Conservation (phyloP, 2,113 vertebrate species). For the Illadopsis cleaveri region DNA sequence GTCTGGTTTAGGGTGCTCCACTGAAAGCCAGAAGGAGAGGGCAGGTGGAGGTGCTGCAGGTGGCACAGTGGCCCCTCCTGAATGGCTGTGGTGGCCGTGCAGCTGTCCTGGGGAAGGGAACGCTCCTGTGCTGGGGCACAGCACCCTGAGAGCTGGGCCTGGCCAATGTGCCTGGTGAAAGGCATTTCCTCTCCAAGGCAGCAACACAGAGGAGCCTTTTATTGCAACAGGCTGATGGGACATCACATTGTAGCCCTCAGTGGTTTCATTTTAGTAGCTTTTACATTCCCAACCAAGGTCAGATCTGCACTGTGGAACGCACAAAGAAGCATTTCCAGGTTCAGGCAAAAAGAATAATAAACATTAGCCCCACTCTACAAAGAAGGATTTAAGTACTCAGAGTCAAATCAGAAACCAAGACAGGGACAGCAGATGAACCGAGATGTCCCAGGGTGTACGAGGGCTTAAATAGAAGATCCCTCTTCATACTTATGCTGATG, state of each 20-base stretch:
- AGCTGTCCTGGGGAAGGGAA: background rate
- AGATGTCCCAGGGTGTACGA: background rate
- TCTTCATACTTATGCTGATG: background rate
- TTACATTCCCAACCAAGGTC: background rate
- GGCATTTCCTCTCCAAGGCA: background rate
- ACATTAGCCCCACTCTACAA: background rate
- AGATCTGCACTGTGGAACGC: background rate
- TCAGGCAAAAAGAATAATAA: background rate
- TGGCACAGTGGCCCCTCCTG: background rate
- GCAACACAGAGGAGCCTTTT: background rate
- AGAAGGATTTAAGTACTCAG: background rate
- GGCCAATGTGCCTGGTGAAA: background rate
- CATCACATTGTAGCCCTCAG: background rate
- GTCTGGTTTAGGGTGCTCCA: background rate
- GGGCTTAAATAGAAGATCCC: background rate
- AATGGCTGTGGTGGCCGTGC: accelerated
- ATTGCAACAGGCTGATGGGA: background rate
- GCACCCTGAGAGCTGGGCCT: background rate
- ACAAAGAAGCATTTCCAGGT: background rate
- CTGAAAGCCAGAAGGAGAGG: background rate
- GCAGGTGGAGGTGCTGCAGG: background rate
- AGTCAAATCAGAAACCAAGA: background rate
- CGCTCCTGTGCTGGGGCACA: accelerated
- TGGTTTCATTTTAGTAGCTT: background rate
- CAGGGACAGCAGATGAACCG: background rate